Evolutionary conservation across 2,113 vertebrate genomes (phyloP).

Genomic region (Neomonachus schauinslandi): DNA sequence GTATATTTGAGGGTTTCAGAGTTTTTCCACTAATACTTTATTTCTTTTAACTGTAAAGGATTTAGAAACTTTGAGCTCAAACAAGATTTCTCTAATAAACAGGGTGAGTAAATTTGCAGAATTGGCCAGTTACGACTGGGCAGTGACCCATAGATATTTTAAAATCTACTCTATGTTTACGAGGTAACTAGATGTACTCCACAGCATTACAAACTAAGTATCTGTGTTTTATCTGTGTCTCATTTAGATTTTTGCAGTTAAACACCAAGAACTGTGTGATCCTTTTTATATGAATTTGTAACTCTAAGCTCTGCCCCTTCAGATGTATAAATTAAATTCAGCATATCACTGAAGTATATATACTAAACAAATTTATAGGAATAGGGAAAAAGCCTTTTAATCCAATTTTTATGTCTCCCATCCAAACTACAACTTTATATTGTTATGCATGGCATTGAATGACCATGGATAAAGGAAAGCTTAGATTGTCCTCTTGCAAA

Average conservation of each 20-base stretch:
- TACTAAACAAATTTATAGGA: background rate
- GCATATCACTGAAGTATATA: background rate
- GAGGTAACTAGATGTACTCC: constrained; percentile 6
- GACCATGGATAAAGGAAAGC: background rate
- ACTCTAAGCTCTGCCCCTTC: background rate
- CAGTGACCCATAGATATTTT: background rate
- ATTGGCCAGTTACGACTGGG: background rate
- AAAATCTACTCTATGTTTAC: background rate
- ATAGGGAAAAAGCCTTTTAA: background rate
- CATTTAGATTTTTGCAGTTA: constrained; percentile 39
- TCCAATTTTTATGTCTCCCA: background rate
- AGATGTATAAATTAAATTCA: background rate
- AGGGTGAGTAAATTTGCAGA: background rate
- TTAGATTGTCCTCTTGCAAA: constrained; percentile 18
- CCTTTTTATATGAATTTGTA: background rate
- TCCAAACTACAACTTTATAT: constrained; percentile 6
- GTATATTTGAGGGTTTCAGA: constrained; percentile 38
- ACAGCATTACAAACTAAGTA: constrained; percentile 2
- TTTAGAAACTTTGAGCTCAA: constrained; percentile 10
- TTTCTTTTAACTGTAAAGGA: constrained; percentile 46
- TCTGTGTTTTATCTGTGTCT: background rate
- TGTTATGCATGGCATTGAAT: background rate
- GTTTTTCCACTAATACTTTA: background rate
- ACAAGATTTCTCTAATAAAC: constrained; percentile 16
- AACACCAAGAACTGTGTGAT: background rate